Percentiles rank a stretch among this genome's conserved stretches.
phyloP scores from a whole-genome alignment of 1,140 invertebrate genomes.

The Drosophila nigromelanica region DNA sequence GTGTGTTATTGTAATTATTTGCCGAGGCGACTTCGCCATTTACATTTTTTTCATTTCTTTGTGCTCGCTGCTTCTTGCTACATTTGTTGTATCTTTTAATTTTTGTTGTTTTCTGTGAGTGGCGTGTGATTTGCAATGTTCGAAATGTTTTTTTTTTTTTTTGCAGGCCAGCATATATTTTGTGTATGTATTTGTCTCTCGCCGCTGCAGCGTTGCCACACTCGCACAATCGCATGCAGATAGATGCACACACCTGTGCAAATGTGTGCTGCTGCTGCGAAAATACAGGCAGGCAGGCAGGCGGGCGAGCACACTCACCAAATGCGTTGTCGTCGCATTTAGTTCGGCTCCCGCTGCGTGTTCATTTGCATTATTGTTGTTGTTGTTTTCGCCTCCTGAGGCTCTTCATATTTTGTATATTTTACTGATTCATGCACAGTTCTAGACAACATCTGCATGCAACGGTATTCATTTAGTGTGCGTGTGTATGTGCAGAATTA shows the following conservation, averaged over 20 bases:
- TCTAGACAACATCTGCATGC: constrained; percentile 35
- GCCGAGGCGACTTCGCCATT: constrained; percentile 50
- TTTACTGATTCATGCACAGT: constrained; percentile 36
- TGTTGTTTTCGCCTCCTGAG: constrained; percentile 3
- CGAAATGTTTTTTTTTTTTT: constrained; percentile 32
- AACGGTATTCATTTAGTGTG: constrained; percentile 43
- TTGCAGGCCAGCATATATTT: constrained; percentile 65
- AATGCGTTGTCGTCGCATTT: constrained; percentile 34
- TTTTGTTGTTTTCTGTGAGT: constrained; percentile 50
- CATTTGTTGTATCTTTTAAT: constrained; percentile 18
- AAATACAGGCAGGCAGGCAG: constrained; percentile 12
- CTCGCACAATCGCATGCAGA: constrained; percentile 41
- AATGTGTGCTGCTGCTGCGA: constrained; percentile 45
- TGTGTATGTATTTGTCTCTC: constrained; percentile 75
- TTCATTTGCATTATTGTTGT: constrained; percentile 10
- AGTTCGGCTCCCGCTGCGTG: constrained; percentile 35
- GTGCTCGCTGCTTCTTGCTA: constrained; percentile 37
- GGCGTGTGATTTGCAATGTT: constrained; percentile 56
- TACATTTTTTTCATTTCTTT: constrained; percentile 46
- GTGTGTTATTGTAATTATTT: constrained; percentile 53
- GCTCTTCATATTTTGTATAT: constrained; percentile 36
- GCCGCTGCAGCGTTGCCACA: constrained; percentile 72
- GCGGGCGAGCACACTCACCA: not conserved
- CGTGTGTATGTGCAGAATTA: constrained; percentile 29
- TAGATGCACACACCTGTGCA: constrained; percentile 71